A percentile compares a stretch with the other conserved stretches of the same genome.
phyloP scores from a whole-genome alignment of 2,888 invertebrate genomes.

The Neria commutata region DNA sequence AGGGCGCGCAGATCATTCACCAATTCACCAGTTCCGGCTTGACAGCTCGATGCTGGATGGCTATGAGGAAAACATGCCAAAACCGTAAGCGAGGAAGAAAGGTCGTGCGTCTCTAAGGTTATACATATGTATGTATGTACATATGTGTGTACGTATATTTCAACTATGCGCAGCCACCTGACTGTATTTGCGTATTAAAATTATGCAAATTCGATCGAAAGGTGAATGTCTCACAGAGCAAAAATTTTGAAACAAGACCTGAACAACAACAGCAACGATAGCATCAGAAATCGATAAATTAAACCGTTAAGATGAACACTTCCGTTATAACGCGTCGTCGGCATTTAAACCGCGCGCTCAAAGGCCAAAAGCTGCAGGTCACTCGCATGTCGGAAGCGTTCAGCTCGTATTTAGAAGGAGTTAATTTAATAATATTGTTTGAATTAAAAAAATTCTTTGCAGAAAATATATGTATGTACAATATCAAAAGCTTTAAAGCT shows the following conservation, averaged over 20 bases:
- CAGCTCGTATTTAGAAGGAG: background rate
- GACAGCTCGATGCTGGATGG: too few species aligned
- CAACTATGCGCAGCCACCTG: too few species aligned
- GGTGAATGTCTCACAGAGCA: constrained; percentile 2
- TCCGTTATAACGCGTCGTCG: background rate
- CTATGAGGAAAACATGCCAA: too few species aligned
- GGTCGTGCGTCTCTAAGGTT: too few species aligned
- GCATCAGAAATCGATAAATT: too few species aligned
- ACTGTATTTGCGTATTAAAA: background rate
- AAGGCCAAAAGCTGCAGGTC: background rate
- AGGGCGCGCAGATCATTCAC: too few species aligned
- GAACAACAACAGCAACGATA: background rate
- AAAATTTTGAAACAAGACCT: background rate
- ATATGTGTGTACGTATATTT: too few species aligned
- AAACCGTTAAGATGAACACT: background rate
- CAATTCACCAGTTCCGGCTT: too few species aligned
- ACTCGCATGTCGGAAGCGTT: background rate
- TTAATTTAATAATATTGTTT: background rate
- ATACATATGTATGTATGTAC: too few species aligned
- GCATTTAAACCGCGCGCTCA: background rate
- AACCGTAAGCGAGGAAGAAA: too few species aligned
- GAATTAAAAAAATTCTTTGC: background rate
- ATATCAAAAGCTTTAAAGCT: too few species aligned
- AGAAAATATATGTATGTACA: too few species aligned
- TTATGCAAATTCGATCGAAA: background rate